phyloP scores from a whole-genome alignment of 2,113 vertebrate genomes.

The Scomber colias region DNA sequence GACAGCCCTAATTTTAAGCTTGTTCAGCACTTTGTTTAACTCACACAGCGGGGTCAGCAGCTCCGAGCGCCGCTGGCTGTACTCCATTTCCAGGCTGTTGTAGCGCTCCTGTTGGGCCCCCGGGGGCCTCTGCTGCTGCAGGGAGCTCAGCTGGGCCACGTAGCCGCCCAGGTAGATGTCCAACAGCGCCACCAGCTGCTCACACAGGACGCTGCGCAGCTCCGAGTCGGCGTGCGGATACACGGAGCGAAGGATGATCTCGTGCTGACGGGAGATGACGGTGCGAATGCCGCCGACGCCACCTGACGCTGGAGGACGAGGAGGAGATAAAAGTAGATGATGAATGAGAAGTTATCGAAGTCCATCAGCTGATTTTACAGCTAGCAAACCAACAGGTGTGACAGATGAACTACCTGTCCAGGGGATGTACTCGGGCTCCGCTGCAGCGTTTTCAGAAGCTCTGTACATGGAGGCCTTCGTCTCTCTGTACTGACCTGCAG shows the following conservation, averaged over 20 bases:
- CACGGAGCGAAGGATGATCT: slow-evolving; percentile 88
- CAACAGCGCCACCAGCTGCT: slow-evolving; percentile 93
- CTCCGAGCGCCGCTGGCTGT: slow-evolving; percentile 90
- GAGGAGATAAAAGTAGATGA: too few relatives aligned
- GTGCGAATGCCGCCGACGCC: slow-evolving; percentile 85
- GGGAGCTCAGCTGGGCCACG: slow-evolving; percentile 91
- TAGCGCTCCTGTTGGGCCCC: slow-evolving; percentile 89
- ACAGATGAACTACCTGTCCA: slow-evolving; percentile 90
- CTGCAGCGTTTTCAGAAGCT: slow-evolving; percentile 81
- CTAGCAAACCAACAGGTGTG: too few relatives aligned
- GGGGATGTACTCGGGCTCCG: slow-evolving; percentile 92
- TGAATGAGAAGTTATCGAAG: too few relatives aligned
- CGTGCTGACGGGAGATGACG: slow-evolving; percentile 88
- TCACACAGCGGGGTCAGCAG: slow-evolving; percentile 91
- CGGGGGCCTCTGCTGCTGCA: slow-evolving; percentile 81
- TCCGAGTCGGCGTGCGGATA: slow-evolving; percentile 92
- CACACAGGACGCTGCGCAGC: slow-evolving; percentile 87
- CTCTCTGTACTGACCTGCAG: slow-evolving; percentile 91
- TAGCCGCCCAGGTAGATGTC: slow-evolving; percentile 91
- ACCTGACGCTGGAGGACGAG: slow-evolving; percentile 83
- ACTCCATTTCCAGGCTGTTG: slow-evolving; percentile 91
- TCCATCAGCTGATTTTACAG: too few relatives aligned
- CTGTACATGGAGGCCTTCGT: slow-evolving; percentile 89
- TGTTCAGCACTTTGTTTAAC: slow-evolving; percentile 39
- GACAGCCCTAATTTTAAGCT: too few relatives aligned